Evolutionary conservation across 2,113 vertebrate species (phyloP).

Genomic region (Bubo blakistoni): DNA sequence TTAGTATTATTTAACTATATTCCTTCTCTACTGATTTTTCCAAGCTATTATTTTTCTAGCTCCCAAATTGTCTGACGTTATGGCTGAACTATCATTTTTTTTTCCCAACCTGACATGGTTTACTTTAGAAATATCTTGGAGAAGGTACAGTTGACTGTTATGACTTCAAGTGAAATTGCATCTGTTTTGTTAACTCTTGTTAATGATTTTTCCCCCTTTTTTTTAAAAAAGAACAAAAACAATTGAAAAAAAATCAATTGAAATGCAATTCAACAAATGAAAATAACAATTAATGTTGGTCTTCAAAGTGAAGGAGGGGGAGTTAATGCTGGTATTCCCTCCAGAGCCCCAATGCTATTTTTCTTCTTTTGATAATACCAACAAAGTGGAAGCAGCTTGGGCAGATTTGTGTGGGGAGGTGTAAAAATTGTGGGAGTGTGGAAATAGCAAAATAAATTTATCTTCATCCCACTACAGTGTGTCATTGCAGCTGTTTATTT

Average conservation of each 20-base stretch:
- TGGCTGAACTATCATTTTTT: background rate
- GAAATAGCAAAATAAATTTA: constrained; percentile 67
- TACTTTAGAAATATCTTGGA: background rate
- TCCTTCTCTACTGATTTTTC: background rate
- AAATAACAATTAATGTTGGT: constrained; percentile 35
- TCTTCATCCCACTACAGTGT: constrained; percentile 59
- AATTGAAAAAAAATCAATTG: background rate
- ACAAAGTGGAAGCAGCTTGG: constrained; percentile 58
- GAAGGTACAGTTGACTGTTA: background rate
- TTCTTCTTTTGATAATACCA: constrained; percentile 46
- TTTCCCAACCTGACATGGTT: background rate
- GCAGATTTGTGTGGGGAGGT: constrained; percentile 64
- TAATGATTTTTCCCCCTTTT: background rate
- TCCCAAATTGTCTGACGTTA: background rate
- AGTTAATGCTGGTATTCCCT: constrained; percentile 29
- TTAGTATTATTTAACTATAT: background rate
- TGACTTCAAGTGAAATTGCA: background rate
- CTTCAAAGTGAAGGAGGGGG: constrained; percentile 26
- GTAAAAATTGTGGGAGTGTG: constrained; percentile 64
- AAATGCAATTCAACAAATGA: constrained; percentile 16
- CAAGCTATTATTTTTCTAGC: background rate
- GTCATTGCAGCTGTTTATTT: constrained; percentile 65
- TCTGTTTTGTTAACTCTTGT: background rate
- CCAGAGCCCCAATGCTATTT: constrained; percentile 8
- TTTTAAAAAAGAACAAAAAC: background rate